These are phyloP conservation scores for Hymenopus coronatus DNA, from an alignment of 2,888 invertebrate genomes.

Conservation along the genomic window DNA sequence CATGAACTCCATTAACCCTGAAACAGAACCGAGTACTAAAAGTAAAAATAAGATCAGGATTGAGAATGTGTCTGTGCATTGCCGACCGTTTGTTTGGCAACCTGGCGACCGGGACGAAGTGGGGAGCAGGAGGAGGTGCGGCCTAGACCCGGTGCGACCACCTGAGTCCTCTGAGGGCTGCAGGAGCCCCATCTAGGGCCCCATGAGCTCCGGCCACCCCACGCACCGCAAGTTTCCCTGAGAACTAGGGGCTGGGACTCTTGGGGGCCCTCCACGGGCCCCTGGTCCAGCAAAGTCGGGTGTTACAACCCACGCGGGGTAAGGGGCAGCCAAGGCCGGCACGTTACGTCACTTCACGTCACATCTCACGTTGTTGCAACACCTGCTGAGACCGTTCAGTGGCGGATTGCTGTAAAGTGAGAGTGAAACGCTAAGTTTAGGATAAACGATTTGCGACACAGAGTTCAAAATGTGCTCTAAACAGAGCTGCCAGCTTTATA, in stretches of 20 bases:
- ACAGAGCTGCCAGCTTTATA: too few species aligned
- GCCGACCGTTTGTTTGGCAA: not conserved
- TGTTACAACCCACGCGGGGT: not conserved
- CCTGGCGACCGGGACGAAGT: not conserved
- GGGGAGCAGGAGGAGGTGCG: not conserved
- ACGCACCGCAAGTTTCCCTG: not conserved
- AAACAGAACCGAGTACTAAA: not conserved
- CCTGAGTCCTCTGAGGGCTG: not conserved
- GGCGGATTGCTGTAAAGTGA: not conserved
- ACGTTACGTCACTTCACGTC: not conserved
- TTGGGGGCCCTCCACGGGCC: not conserved
- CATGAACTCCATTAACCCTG: not conserved
- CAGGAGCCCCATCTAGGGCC: not conserved
- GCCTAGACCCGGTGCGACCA: not conserved
- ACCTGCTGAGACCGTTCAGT: not conserved
- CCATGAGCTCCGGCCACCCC: not conserved
- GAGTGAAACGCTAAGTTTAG: not conserved
- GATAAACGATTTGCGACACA: too few species aligned
- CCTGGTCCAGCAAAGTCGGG: not conserved
- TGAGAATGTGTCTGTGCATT: not conserved
- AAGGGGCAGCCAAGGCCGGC: not conserved
- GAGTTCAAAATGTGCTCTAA: too few species aligned
- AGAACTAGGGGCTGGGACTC: not conserved
- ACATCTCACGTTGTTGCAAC: not conserved
- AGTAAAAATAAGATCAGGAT: not conserved